phyloP scores from a whole-genome alignment of 2,797 vertebrate species.

The Zenarchopterus dispar region DNA sequence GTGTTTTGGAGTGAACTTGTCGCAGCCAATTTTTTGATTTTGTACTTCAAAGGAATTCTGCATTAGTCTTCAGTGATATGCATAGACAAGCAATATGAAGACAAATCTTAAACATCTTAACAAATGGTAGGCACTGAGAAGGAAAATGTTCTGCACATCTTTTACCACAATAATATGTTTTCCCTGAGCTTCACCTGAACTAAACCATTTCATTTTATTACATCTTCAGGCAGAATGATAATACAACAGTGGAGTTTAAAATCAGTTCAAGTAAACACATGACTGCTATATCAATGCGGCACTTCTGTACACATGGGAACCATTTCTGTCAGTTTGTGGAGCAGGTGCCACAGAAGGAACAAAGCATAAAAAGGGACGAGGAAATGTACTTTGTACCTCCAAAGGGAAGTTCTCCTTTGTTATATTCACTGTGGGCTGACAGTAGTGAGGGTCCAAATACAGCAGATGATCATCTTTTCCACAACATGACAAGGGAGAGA shows the following conservation, averaged over 20 bases:
- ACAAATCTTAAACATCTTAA: no score
- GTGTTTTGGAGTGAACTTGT: no score
- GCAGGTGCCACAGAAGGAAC: constrained; percentile 10
- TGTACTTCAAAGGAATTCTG: no score
- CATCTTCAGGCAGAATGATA: no score
- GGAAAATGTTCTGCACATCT: no score
- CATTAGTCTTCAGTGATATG: no score
- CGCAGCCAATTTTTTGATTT: no score
- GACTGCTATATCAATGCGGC: background rate
- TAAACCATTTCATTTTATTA: no score
- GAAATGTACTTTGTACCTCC: constrained; percentile 76
- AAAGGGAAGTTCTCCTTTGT: constrained; percentile 83
- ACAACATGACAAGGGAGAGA: background rate
- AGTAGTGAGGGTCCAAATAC: constrained; percentile 93
- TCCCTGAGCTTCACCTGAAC: no score
- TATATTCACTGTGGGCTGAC: constrained; percentile 87
- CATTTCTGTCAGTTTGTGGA: background rate
- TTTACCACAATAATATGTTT: no score
- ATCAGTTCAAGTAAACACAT: background rate
- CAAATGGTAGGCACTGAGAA: no score
- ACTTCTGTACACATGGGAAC: background rate
- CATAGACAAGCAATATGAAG: no score
- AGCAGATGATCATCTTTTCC: constrained; percentile 87
- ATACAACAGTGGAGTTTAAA: background rate
- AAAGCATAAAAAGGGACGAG: constrained; percentile 12